Base-by-base conservation (phyloP, 2,113 vertebrate species). In the Chaenogobius annularis region DNA sequence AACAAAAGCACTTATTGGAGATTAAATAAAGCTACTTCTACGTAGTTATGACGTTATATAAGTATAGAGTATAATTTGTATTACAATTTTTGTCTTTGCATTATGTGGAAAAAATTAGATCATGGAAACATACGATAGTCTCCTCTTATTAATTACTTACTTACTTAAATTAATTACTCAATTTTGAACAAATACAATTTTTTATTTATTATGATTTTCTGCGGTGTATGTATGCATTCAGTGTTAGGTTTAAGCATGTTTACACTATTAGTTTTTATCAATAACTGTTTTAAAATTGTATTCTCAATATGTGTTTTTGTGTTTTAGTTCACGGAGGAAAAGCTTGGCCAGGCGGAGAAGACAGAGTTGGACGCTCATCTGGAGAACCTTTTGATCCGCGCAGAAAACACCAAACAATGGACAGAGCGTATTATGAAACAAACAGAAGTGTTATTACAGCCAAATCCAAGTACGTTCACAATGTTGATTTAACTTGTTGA, bases 371-470 rank as follows among this genome's bases (percentile, higher is more conserved):
- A 99, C 88, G 96, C 96, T 79, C 97, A 99, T 80, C 87, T 99
- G 90, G 98, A 99, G 91, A 98, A 97, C 77, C 97, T 99, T 47
- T 90, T 99, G 80, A 88, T 91, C 86, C 94, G 96, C 93, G 98
- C 97, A 75, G 98, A 99, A 90, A 95, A 92, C 92, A 99, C 97
- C 79, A 98, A 98, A 89, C 85, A 93, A 71, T 99, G 97, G 96
- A 98, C 98, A 58, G 98, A 99, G 81, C 96, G 93, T 92, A 96
- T 99, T 70, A 94, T 98, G 95, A 98, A 95, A 81, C 98, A 99
- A 89, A 98, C 98, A 6, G 98, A 99, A 85, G 96, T 99, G 7
- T 86, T 99, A 74, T 68, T 99, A 70, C 97, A 99, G 80, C 98
- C 98, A 85, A 99, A 99, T 89, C 98, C 98, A 89, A 99, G 98